phyloP scores from a whole-genome alignment of 2,797 vertebrate species.

The Zalophus californianus region DNA sequence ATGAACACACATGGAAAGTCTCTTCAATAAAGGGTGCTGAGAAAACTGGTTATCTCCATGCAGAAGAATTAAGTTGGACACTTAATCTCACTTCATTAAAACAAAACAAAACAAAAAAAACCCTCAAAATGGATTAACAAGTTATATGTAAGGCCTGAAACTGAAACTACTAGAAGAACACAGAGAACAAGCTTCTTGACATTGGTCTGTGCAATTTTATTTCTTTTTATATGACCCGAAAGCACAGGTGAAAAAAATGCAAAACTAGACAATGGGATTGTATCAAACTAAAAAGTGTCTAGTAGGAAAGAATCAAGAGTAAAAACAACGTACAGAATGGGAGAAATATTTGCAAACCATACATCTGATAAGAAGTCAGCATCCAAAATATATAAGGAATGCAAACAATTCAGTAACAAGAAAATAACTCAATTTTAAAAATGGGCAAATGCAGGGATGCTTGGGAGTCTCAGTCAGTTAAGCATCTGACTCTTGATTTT shows the following conservation, averaged over 20 bases:
- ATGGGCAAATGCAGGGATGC: neutral
- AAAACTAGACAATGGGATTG: neutral
- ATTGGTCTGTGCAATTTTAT: neutral
- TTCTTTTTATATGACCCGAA: neutral
- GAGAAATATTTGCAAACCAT: neutral
- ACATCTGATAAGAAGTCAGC: neutral
- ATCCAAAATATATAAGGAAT: neutral
- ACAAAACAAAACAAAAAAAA: too few species aligned
- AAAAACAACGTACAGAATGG: neutral
- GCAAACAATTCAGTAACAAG: neutral
- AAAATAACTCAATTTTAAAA: neutral
- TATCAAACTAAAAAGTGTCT: neutral
- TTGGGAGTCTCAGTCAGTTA: neutral
- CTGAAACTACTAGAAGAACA: neutral
- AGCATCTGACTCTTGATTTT: neutral
- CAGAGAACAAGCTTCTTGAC: neutral
- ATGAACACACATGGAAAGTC: neutral
- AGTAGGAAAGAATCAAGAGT: neutral
- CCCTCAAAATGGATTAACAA: neutral
- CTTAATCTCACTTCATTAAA: neutral
- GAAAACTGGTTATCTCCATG: neutral
- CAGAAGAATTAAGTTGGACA: neutral
- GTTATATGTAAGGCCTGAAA: neutral
- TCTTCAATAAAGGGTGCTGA: neutral
- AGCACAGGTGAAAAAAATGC: neutral